Percentiles rank a stretch among this genome's conserved stretches.
phyloP scores from a whole-genome alignment of 2,113 vertebrate genomes.

The Tylochromis polylepis region DNA sequence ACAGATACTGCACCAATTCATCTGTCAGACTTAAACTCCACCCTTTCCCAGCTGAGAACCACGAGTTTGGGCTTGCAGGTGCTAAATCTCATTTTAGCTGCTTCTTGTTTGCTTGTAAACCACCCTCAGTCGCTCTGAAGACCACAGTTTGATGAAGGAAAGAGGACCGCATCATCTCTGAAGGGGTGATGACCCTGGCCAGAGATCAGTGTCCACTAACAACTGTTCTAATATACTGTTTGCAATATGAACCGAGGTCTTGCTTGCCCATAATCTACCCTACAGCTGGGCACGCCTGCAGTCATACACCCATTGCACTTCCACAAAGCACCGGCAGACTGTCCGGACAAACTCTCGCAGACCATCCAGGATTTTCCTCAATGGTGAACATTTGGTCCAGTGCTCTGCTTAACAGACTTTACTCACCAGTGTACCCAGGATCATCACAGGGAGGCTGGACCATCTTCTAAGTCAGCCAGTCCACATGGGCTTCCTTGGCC shows the following conservation, averaged over 20 bases:
- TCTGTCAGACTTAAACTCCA: neutral
- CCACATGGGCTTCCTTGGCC: neutral
- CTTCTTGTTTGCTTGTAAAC: neutral
- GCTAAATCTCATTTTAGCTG: neutral
- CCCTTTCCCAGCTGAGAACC: rapidly evolving
- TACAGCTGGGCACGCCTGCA: neutral
- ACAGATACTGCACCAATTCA: neutral
- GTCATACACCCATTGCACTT: rapidly evolving
- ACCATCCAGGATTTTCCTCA: neutral
- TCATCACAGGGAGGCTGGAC: neutral
- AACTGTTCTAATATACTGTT: neutral
- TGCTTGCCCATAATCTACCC: neutral
- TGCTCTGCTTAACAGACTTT: neutral
- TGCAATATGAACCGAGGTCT: neutral
- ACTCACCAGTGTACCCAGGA: neutral
- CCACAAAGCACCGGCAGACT: rapidly evolving
- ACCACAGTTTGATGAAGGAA: rapidly evolving
- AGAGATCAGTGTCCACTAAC: neutral
- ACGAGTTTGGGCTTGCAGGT: neutral
- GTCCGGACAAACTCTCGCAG: rapidly evolving
- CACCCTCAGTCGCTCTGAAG: neutral
- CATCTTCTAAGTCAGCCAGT: neutral
- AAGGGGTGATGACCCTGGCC: neutral
- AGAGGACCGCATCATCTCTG: rapidly evolving
- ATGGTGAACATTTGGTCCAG: neutral